Evolutionary conservation across 2,888 invertebrate species (phyloP).

Genomic region (Eudemis profundana): DNA sequence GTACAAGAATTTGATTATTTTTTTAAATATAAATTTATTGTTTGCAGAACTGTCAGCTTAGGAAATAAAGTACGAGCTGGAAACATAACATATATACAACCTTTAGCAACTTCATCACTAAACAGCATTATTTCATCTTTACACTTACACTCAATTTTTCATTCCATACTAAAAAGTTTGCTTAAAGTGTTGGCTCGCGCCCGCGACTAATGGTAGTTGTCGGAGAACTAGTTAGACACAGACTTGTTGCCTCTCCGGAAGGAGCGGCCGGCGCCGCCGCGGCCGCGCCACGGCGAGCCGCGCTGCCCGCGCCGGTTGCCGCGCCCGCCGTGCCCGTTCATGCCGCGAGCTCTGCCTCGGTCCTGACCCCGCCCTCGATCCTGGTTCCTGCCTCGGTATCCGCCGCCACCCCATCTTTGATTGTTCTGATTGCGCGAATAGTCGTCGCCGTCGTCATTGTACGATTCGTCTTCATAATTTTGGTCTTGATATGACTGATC

Average conservation of each 20-base stretch:
- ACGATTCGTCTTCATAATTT: slow-evolving; percentile 55
- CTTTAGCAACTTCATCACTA: slow-evolving; percentile 69
- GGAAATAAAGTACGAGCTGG: slow-evolving; percentile 76
- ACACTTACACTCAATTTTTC: slow-evolving; percentile 67
- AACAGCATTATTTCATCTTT: slow-evolving; percentile 61
- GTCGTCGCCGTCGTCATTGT: slow-evolving; percentile 51
- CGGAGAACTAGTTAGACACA: slow-evolving; percentile 66
- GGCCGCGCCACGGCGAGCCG: slow-evolving; percentile 67
- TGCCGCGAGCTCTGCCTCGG: slow-evolving; percentile 66
- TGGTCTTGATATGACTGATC: slow-evolving; percentile 66
- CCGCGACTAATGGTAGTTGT: slow-evolving; percentile 46
- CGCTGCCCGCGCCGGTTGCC: slow-evolving; percentile 66
- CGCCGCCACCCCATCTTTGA: slow-evolving; percentile 75
- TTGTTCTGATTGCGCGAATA: slow-evolving; percentile 56
- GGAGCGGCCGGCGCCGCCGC: slow-evolving; percentile 66
- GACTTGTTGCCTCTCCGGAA: slow-evolving; percentile 77
- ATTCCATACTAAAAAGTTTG: slow-evolving; percentile 60
- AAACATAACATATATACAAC: slow-evolving; percentile 81
- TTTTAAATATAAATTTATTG: slow-evolving; percentile 74
- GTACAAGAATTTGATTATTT: slow-evolving; percentile 59
- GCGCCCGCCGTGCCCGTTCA: slow-evolving; percentile 74
- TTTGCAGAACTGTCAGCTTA: slow-evolving; percentile 65
- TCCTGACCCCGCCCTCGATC: slow-evolving; percentile 58
- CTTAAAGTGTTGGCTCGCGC: slow-evolving; percentile 62
- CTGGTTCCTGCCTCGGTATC: slow-evolving; percentile 60